These are phyloP conservation scores for Drosophila novamexicana DNA, from an alignment of 1,140 invertebrate species.

Conservation along the genomic window DNA sequence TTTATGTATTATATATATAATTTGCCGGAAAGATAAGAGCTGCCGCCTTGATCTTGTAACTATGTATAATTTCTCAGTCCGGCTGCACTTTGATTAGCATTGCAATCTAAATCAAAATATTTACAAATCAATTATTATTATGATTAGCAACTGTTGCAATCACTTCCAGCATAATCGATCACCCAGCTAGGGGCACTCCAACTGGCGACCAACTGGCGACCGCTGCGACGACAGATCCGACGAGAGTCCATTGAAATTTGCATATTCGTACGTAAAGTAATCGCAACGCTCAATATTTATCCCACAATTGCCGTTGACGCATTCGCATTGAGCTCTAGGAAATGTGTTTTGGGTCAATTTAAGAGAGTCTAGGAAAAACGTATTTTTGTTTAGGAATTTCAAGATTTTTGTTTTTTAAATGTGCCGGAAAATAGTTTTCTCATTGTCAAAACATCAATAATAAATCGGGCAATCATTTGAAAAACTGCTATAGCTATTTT, in stretches of 20 bases:
- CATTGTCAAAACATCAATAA: not conserved
- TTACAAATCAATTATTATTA: slow-evolving; percentile 77
- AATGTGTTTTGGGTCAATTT: slow-evolving; percentile 4
- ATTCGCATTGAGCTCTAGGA: slow-evolving; percentile 17
- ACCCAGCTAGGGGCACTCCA: slow-evolving; percentile 56
- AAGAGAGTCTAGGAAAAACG: not conserved
- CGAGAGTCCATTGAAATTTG: slow-evolving; percentile 41
- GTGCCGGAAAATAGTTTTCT: not conserved
- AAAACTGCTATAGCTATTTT: too few relatives aligned
- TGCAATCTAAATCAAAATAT: slow-evolving; percentile 74
- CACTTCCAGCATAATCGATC: slow-evolving; percentile 78
- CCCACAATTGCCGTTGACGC: slow-evolving; percentile 20
- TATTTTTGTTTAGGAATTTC: not conserved
- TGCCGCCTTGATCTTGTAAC: slow-evolving; percentile 12
- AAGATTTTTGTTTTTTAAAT: not conserved
- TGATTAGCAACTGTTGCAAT: slow-evolving; percentile 61
- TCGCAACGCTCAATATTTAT: slow-evolving; percentile 19
- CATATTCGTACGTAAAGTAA: slow-evolving; percentile 15
- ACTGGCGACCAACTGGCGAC: slow-evolving; percentile 33
- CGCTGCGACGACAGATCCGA: slow-evolving; percentile 29
- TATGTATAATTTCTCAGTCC: slow-evolving; percentile 49
- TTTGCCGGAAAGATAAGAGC: not conserved
- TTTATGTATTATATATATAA: not conserved
- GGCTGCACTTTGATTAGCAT: slow-evolving; percentile 61
- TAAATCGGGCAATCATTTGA: not conserved